Conservation (phyloP, 53 echinoderm and acorn worm species). For the Echinarachnius parma region DNA sequence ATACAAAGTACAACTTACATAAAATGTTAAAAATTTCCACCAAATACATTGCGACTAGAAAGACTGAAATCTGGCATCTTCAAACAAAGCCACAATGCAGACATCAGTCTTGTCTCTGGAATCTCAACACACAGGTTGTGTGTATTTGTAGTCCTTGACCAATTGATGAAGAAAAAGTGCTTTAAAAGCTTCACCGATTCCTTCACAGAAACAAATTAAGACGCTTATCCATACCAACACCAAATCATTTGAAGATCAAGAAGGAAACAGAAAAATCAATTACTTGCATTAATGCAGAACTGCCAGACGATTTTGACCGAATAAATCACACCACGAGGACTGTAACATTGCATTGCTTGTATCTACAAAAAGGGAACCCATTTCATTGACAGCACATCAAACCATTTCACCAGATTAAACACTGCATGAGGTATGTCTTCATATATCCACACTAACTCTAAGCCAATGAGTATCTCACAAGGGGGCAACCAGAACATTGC, state of each 20-base stretch:
- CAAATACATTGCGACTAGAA: slow-evolving; percentile 12
- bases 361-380: slow-evolving; percentile 30
- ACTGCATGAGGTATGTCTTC: slow-evolving; percentile 44
- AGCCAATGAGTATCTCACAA: too few species aligned
- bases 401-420: slow-evolving; percentile 10
- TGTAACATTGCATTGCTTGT: slow-evolving; percentile 4
- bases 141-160: slow-evolving; percentile 43
- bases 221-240: slow-evolving; percentile 16
- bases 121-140: slow-evolving; percentile 39
- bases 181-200: slow-evolving; percentile 6
- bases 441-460: slow-evolving; percentile 42
- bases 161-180: slow-evolving; percentile 46
- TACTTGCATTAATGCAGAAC: not conserved
- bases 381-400: slow-evolving; percentile 37
- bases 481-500: too few species aligned
- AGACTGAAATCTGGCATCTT: slow-evolving; percentile 17
- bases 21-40: slow-evolving; percentile 33
- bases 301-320: slow-evolving; percentile 13
- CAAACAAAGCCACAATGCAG: slow-evolving; percentile 9
- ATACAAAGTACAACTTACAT: slow-evolving; percentile 67
- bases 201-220: slow-evolving; percentile 1
- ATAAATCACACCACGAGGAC: slow-evolving; percentile 3
- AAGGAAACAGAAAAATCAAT: too few species aligned
- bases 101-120: slow-evolving; percentile 15
- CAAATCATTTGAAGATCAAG: slow-evolving; percentile 8